Percentiles rank a stretch among this genome's conserved stretches.
phyloP scores from a whole-genome alignment of 2,797 vertebrate genomes.

The Micropoecilia bifurca region DNA sequence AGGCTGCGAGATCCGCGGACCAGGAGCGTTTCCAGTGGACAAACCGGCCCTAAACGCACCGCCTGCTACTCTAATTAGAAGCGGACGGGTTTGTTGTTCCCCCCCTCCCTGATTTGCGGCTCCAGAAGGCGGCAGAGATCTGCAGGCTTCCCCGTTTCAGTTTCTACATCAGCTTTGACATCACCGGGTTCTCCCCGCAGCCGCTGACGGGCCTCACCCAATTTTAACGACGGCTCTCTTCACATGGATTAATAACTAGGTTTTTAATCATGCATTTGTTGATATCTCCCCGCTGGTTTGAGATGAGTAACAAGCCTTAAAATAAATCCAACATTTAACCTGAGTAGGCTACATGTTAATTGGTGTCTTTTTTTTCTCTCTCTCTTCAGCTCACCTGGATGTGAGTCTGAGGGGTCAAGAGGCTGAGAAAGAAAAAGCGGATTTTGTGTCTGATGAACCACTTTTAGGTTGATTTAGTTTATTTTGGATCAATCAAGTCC shows the following conservation, averaged over 20 bases:
- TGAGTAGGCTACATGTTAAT: background rate
- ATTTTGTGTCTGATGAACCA: background rate
- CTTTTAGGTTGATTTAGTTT: background rate
- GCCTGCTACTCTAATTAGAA: slow-evolving; percentile 26
- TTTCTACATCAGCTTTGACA: slow-evolving; percentile 77
- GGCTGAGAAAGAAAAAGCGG: background rate
- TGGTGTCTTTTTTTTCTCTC: background rate
- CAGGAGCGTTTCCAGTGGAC: slow-evolving; percentile 31
- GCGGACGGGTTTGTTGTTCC: slow-evolving; percentile 10
- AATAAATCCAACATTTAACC: background rate
- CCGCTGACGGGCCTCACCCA: slow-evolving; percentile 37
- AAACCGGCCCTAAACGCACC: slow-evolving; percentile 62
- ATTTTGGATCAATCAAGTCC: background rate
- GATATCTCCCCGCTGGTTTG: background rate
- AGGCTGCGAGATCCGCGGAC: slow-evolving; percentile 39
- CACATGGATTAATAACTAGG: background rate
- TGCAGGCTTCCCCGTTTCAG: slow-evolving; percentile 69
- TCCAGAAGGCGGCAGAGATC: slow-evolving; percentile 49
- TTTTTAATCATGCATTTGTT: background rate
- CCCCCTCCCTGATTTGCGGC: slow-evolving; percentile 35
- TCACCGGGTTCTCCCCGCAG: slow-evolving; percentile 65
- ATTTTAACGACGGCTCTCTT: slow-evolving; percentile 2
- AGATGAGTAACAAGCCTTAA: background rate
- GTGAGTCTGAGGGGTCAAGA: background rate
- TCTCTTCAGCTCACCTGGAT: background rate